Percentiles rank a stretch among this genome's conserved stretches.
Evolutionary conservation across 2,888 invertebrate species (phyloP).

Genomic region (Microctonus aethiopoides): DNA sequence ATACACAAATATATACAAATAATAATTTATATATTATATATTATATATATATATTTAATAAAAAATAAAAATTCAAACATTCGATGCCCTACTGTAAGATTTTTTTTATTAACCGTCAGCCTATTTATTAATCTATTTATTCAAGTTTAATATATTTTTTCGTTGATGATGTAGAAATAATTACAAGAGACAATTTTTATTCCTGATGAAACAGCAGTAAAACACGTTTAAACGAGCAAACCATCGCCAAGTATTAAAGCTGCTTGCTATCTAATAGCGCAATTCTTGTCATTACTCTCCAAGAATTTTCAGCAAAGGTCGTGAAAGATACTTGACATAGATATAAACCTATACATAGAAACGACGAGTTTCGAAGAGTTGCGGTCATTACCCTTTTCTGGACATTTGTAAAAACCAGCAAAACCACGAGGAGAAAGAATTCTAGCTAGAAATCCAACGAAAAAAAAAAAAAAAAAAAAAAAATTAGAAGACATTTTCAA

Average conservation of each 20-base stretch:
- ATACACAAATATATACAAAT: no score
- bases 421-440: not conserved
- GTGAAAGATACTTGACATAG: not conserved
- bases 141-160: no score
- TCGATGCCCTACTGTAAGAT: no score
- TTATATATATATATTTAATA: no score
- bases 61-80: no score
- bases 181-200: not conserved
- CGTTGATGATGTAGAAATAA: not conserved
- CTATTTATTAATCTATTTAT: no score
- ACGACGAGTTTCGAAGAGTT: constrained; percentile 2
- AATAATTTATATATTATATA: no score
- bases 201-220: no score
- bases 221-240: no score
- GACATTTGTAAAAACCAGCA: constrained; percentile 7
- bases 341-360: not conserved
- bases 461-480: no score
- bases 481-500: not conserved
- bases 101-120: no score
- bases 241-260: no score
- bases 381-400: constrained; percentile 1
- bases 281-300: constrained; percentile 29
- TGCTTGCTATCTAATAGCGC: constrained; percentile 14
- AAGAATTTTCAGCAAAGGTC: constrained; percentile 15
- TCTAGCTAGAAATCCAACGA: not conserved